These are phyloP conservation scores for Pseudochaenichthys georgianus DNA, from an alignment of 2,797 vertebrate species.

Conservation along the genomic window DNA sequence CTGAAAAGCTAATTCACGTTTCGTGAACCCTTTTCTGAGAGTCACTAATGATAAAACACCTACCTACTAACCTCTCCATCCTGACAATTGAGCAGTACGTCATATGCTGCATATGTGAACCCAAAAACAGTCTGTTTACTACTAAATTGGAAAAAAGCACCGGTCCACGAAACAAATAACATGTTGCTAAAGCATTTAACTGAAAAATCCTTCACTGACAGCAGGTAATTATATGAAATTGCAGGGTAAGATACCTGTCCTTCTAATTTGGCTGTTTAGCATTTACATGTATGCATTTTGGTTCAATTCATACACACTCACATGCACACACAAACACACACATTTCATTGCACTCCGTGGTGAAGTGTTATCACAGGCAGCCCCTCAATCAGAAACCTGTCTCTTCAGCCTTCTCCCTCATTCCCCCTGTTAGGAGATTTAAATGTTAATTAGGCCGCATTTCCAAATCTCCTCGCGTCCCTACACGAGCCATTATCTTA, in stretches of 20 bases:
- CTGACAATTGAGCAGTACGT: conserved; percentile 22
- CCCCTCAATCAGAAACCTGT: conserved; percentile 54
- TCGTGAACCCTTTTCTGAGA: conserved; percentile 12
- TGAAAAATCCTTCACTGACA: conserved; percentile 8
- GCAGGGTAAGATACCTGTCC: conserved; percentile 43
- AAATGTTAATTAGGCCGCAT: no score
- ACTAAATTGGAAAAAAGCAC: conserved; percentile 18
- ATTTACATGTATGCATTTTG: conserved; percentile 24
- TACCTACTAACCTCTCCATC: conserved; percentile 13
- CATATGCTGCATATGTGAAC: conserved; percentile 26
- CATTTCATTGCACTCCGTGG: conserved; percentile 34
- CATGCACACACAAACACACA: conserved; percentile 1
- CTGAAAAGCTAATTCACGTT: conserved; percentile 25
- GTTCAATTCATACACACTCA: conserved; percentile 30
- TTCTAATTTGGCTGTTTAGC: conserved; percentile 49
- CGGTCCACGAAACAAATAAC: conserved; percentile 32
- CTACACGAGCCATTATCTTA: no score
- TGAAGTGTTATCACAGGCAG: conserved; percentile 50
- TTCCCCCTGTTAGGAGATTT: no score
- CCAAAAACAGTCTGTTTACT: conserved; percentile 24
- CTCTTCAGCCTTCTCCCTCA: conserved; percentile 28
- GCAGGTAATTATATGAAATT: conserved; percentile 62
- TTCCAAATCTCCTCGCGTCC: no score
- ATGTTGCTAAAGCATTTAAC: conserved; percentile 47
- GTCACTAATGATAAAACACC: conserved; percentile 20